Evolutionary conservation across 1,140 invertebrate genomes (phyloP).

Genomic region (Dicyema japonicum): DNA sequence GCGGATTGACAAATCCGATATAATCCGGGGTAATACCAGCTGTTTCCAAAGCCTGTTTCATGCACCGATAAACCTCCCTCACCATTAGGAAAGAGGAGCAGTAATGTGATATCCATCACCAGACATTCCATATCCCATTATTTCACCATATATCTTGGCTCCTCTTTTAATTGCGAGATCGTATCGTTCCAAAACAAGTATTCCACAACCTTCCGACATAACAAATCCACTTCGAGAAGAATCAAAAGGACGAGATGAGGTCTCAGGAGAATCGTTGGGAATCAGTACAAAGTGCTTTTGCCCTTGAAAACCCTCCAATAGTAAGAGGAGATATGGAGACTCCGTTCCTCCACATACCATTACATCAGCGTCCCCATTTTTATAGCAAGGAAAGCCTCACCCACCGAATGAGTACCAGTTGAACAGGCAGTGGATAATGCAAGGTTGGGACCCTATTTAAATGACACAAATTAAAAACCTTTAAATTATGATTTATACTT

Average conservation of each 20-base stretch:
- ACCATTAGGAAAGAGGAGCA: slow-evolving; percentile 14
- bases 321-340: slow-evolving; percentile 51
- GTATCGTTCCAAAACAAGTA: slow-evolving; percentile 3
- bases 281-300: slow-evolving; percentile 35
- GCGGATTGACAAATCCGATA: slow-evolving; percentile 63
- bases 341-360: slow-evolving; percentile 87
- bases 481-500: slow-evolving; percentile 43
- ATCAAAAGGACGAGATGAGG: slow-evolving; percentile 2
- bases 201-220: slow-evolving; percentile 3
- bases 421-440: slow-evolving; percentile 74
- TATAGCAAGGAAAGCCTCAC: slow-evolving; percentile 41
- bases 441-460: slow-evolving; percentile 60
- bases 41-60: slow-evolving; percentile 5
- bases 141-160: slow-evolving; percentile 25
- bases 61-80: slow-evolving; percentile 5
- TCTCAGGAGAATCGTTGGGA: slow-evolving; percentile 38
- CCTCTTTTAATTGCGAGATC: slow-evolving; percentile 3
- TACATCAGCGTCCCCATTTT: slow-evolving; percentile 31
- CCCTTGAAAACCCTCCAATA: slow-evolving; percentile 24
- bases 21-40: slow-evolving; percentile 23
- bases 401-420: slow-evolving; percentile 49
- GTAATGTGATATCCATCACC: slow-evolving; percentile 4
- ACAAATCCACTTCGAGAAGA: slow-evolving; percentile 4
- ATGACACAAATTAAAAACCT: too few species aligned
- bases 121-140: slow-evolving; percentile 3